A percentile compares a stretch with the other conserved stretches of the same genome.
phyloP scores from a whole-genome alignment of 2,113 vertebrate species.

The Tonatia bakeri region DNA sequence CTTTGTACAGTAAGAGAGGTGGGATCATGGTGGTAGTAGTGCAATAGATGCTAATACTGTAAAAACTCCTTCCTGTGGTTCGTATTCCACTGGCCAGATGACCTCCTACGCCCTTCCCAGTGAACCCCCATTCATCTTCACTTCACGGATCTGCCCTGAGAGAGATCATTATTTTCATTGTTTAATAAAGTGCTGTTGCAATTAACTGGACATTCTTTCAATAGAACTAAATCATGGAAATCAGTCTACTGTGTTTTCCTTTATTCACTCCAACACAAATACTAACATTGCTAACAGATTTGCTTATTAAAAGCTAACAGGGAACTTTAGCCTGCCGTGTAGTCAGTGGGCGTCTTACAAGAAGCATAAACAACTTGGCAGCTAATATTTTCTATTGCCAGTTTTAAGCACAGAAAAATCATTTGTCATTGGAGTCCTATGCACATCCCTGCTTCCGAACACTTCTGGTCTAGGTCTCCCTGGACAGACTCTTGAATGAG shows the following conservation, averaged over 20 bases:
- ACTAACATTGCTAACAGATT: background rate
- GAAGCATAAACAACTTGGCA: background rate
- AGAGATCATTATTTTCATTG: background rate
- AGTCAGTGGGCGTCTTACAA: background rate
- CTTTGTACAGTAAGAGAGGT: background rate
- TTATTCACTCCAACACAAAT: background rate
- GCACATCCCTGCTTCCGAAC: background rate
- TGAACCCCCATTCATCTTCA: background rate
- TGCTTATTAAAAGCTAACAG: background rate
- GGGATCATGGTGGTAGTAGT: too few species aligned
- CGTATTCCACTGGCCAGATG: too few species aligned
- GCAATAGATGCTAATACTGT: background rate
- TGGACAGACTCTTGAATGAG: background rate
- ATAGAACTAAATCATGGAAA: background rate
- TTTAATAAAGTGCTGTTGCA: background rate
- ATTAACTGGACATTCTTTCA: background rate
- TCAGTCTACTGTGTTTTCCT: background rate
- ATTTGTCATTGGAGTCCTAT: background rate
- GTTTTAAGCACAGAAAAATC: background rate
- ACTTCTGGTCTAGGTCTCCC: background rate
- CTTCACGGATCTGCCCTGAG: background rate
- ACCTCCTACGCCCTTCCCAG: fast-evolving
- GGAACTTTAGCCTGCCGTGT: background rate
- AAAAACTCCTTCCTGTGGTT: background rate
- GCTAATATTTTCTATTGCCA: background rate